Conservation (phyloP, 2,113 vertebrate species). For the Herpetotheres cachinnans region DNA sequence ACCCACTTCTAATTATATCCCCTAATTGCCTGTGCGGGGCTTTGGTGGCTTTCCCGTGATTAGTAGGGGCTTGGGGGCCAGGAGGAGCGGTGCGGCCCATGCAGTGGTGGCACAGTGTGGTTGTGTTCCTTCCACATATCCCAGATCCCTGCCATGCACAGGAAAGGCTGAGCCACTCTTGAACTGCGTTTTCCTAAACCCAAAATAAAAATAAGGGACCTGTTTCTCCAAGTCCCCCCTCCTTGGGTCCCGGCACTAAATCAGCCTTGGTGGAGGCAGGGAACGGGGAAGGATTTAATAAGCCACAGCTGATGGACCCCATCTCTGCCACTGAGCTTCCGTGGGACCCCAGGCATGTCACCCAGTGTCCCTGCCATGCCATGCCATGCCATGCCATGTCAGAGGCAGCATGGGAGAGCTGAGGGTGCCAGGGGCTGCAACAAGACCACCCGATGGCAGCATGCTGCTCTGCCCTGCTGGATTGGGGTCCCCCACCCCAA, state of each 20-base stretch:
- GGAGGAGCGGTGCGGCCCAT: rapidly evolving
- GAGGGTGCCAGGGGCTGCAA: background rate
- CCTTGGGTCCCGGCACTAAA: background rate
- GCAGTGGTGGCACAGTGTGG: background rate
- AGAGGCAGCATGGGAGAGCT: background rate
- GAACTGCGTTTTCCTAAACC: background rate
- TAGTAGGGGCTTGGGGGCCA: background rate
- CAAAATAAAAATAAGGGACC: background rate
- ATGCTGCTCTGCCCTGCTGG: background rate
- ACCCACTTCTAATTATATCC: background rate
- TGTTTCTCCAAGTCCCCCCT: background rate
- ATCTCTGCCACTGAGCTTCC: background rate
- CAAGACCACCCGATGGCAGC: rapidly evolving
- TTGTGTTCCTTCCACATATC: background rate
- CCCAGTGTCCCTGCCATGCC: background rate
- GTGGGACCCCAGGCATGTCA: background rate
- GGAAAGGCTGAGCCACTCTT: background rate
- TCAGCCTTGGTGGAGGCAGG: background rate
- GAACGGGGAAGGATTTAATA: background rate
- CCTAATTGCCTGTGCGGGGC: background rate
- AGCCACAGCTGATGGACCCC: rapidly evolving
- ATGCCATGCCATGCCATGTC: background rate
- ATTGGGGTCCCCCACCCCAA: background rate
- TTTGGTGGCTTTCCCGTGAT: background rate
- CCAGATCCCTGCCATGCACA: rapidly evolving